Evolutionary conservation across 1,140 invertebrate species (phyloP), one percentile per base, ranked within the genome.

Genomic region (Ptiloglossa arizonensis): DNA sequence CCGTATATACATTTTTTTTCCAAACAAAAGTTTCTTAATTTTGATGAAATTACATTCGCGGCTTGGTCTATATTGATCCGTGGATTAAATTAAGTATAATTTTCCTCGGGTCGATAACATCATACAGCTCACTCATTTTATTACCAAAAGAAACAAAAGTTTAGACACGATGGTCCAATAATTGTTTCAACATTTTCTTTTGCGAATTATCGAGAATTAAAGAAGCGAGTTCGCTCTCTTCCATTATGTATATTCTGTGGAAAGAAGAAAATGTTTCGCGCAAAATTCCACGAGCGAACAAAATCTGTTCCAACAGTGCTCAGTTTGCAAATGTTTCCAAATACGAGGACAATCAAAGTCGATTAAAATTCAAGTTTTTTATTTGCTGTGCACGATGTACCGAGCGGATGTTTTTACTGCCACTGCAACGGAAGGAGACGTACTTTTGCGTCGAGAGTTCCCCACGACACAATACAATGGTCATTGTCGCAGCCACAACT

Each of bases 401-500:
- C 3, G 24, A 29, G 27, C 19, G 32, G 48, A 38, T 52, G 8
- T 54, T 50, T 68, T 54, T 32, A 24, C 22, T 29, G 57, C 0
- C 22, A 11, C 22, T 27, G 46, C 29, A 22, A 29, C 29, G 48
- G 6, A 38, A 54, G 44, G 32, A 52, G 48, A 24, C 48, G 32
- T 68, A 68, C 66, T 68, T 52, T 38, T 54, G 48, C 66, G 29
- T 50, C n/a, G 19, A 52, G 66, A 54, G 48, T 0, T 15, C 8
- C 46, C 66, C 13, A 19, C 4, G 32, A 52, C 66, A 52, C 66
- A 68, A 68, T 68, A 52, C 66, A 68, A 68, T 68, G 66, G 66
- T 54, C 66, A 38, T 68, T 68, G 66, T 52, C 32, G 66, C 48
- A 54, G 66, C 66, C 46, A 35, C 66, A 68, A 54, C 29, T 54